A percentile compares a stretch with the other conserved stretches of the same genome.
These are phyloP conservation scores for Passer domesticus DNA, from an alignment of 2,113 vertebrate species.

Conservation along the genomic window DNA sequence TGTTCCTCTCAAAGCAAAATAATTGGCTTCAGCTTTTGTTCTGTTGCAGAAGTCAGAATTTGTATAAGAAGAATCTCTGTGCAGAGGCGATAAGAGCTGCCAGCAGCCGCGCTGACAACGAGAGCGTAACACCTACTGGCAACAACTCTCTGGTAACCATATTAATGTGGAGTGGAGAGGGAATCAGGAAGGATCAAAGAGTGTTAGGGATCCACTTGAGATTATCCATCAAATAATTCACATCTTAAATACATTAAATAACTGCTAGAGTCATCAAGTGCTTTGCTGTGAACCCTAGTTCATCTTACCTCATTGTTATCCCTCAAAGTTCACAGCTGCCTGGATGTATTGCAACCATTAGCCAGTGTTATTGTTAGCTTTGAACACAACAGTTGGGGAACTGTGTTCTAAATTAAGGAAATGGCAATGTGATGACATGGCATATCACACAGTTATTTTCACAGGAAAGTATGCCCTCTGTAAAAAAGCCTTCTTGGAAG, in stretches of 20 bases:
- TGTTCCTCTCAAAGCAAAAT: neutral
- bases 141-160: constrained; percentile 78
- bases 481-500: constrained; percentile 42
- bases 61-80: constrained; percentile 61
- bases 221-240: constrained; percentile 73
- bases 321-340: constrained; percentile 72
- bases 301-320: constrained; percentile 76
- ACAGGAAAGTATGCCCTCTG: neutral
- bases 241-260: constrained; percentile 76
- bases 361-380: constrained; percentile 65
- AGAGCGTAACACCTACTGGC: constrained; percentile 57
- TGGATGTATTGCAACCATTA: constrained; percentile 52
- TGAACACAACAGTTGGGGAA: constrained; percentile 48
- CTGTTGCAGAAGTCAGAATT: constrained; percentile 67
- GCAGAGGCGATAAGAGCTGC: constrained; percentile 72
- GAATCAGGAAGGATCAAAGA: constrained; percentile 64
- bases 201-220: constrained; percentile 65
- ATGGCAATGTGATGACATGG: constrained; percentile 64
- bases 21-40: constrained; percentile 44
- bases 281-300: constrained; percentile 69
- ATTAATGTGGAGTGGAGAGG: constrained; percentile 35
- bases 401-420: constrained; percentile 68
- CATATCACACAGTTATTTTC: constrained; percentile 37
- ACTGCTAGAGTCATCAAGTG: constrained; percentile 57
- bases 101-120: constrained; percentile 54